Evolutionary conservation across 2,797 vertebrate genomes (phyloP).

Genomic region (Eospalax fontanierii): DNA sequence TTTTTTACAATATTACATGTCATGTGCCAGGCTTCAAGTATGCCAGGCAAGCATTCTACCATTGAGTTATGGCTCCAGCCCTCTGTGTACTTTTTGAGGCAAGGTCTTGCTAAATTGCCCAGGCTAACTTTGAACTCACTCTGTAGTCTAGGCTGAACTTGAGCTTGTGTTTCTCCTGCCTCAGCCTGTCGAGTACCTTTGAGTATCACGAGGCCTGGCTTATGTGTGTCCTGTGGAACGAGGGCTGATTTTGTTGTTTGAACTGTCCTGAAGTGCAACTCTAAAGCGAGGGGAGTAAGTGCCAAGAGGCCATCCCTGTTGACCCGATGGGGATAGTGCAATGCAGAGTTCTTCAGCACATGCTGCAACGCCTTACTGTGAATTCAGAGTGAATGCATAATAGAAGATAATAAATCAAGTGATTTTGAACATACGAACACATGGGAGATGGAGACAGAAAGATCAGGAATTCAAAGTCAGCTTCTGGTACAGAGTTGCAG

Average conservation of each 20-base stretch:
- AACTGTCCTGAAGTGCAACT: rapidly evolving
- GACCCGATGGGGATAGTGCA: rapidly evolving
- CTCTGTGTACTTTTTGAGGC: not conserved
- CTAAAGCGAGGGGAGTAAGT: rapidly evolving
- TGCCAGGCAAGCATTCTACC: not conserved
- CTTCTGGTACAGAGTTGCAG: not conserved
- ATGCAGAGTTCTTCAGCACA: not conserved
- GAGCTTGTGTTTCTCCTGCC: not conserved
- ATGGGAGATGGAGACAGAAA: not conserved
- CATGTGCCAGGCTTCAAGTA: not conserved
- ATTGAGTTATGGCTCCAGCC: not conserved
- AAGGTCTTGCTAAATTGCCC: not conserved
- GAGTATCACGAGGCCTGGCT: not conserved
- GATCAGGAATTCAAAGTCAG: not conserved
- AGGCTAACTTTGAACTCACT: not conserved
- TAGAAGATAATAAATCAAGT: not conserved
- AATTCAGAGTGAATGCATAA: rapidly evolving
- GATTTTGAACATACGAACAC: not conserved
- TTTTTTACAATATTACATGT: not conserved
- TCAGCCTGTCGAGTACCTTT: not conserved
- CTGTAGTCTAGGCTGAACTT: not conserved
- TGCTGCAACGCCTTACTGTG: rapidly evolving
- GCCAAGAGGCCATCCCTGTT: not conserved
- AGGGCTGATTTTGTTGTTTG: not conserved
- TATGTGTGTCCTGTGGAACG: not conserved